These are phyloP conservation scores for Terebella lapidaria DNA, from an alignment of 2,888 invertebrate species.

Conservation along the genomic window DNA sequence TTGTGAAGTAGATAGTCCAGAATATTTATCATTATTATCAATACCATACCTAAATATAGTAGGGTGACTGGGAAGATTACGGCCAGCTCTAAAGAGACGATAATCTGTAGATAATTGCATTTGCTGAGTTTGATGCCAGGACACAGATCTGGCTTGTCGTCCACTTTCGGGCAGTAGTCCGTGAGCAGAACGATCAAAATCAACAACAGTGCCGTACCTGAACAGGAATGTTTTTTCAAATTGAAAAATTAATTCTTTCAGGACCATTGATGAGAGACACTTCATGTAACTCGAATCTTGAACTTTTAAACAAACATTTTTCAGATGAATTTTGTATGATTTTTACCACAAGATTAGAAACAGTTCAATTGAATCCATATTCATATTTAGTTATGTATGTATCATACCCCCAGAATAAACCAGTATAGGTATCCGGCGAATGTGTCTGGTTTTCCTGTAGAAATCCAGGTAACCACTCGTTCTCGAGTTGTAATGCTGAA, in stretches of 20 bases:
- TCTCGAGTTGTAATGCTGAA: slow-evolving; percentile 34
- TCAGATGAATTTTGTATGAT: too few species aligned
- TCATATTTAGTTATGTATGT: too few species aligned
- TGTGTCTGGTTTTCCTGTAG: slow-evolving; percentile 36
- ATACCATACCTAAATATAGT: slow-evolving; percentile 31
- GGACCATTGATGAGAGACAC: too few species aligned
- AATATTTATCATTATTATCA: background rate
- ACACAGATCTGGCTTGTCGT: background rate
- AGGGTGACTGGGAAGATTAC: slow-evolving; percentile 27
- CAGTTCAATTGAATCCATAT: too few species aligned
- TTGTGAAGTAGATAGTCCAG: background rate
- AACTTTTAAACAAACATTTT: too few species aligned
- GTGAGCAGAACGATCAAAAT: slow-evolving; percentile 22
- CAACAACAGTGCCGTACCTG: background rate
- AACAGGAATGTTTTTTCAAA: too few species aligned
- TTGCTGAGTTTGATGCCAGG: slow-evolving; percentile 20
- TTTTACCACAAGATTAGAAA: too few species aligned
- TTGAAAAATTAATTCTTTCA: too few species aligned
- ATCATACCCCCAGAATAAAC: slow-evolving; percentile 37
- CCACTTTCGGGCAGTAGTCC: slow-evolving; percentile 18
- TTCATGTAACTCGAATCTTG: too few species aligned
- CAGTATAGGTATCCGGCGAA: slow-evolving; percentile 33
- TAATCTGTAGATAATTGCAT: slow-evolving; percentile 28
- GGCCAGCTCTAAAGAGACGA: slow-evolving; percentile 29
- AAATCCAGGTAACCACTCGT: slow-evolving; percentile 43